Evolutionary conservation across 2,888 invertebrate species (phyloP).

Genomic region (Danaus chrysippus): DNA sequence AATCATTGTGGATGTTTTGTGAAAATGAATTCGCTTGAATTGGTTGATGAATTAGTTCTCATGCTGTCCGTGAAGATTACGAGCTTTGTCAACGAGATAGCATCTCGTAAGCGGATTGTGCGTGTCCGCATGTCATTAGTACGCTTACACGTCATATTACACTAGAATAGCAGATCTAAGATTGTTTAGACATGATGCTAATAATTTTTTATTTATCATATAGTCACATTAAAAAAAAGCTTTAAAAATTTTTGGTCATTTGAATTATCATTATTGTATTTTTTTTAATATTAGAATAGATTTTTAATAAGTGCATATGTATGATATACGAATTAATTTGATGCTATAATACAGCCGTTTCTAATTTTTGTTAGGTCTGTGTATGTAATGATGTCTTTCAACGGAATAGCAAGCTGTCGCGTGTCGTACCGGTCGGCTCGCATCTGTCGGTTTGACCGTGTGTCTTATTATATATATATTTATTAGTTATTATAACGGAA

Average conservation of each 20-base stretch:
- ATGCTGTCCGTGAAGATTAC: background rate
- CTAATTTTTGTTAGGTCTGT: slow-evolving; percentile 36
- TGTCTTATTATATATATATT: slow-evolving; percentile 29
- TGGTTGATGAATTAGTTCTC: too few relatives aligned
- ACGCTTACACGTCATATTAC: slow-evolving; percentile 50
- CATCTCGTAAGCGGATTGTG: slow-evolving; percentile 51
- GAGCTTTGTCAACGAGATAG: slow-evolving; percentile 31
- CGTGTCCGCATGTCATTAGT: slow-evolving; percentile 57
- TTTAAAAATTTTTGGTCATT: too few relatives aligned
- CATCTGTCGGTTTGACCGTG: slow-evolving; percentile 59
- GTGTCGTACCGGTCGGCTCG: slow-evolving; percentile 54
- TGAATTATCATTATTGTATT: too few relatives aligned
- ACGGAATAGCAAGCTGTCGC: slow-evolving; percentile 69
- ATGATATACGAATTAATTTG: background rate
- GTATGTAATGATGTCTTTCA: slow-evolving; percentile 56
- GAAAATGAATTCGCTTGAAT: too few relatives aligned
- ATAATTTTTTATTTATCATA: too few relatives aligned
- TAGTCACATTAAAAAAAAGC: too few relatives aligned
- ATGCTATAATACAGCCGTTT: background rate
- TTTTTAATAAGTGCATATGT: too few relatives aligned
- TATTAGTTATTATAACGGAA: slow-evolving; percentile 33
- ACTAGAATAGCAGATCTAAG: slow-evolving; percentile 19
- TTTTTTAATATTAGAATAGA: too few relatives aligned
- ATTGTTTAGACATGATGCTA: slow-evolving; percentile 17
- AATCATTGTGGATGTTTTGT: too few relatives aligned